Base-by-base conservation (phyloP, 1,140 invertebrate species). In the Ptiloglossa arizonensis region DNA sequence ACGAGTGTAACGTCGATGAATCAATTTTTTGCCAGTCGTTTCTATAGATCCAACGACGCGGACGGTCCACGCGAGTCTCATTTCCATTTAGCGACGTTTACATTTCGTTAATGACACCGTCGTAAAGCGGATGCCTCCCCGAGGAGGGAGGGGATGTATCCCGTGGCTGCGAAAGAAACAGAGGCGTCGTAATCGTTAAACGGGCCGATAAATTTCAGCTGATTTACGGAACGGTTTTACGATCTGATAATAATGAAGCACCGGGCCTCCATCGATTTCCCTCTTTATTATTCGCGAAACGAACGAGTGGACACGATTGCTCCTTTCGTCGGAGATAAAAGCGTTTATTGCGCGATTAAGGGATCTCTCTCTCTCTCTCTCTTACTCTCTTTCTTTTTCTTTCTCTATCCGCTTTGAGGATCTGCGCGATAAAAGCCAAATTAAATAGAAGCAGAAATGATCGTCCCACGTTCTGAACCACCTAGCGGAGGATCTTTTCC, bases 181-280 rank as follows among this genome's bases (percentile, higher is more conserved):
- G 38, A 56, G 29, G 41, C 38, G 60, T 44, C 50, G 71, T 54
- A 64, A 74, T 74, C 71, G 62, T 60, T 52, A 64, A 74, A 56
- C 35, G 48, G 35, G 9, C n/a, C 60, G 27, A 74, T 64, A 74
- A 74, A 74, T 74, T 64, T 64, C 48, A 4, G 4, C 27, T 64
- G 50, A 66, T 64, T 74, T 64, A 64, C 22, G 50, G 13, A 24
- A 54, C 38, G 50, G 15, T 32, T 74, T 74, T 32, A 74, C 71
- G 48, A 64, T 64, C 32, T 35, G 71, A 64, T 74, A 66, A 74
- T 74, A 74, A 74, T n/a, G 71, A 74, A 74, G 46, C 35, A 54
- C 50, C 44, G 57, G n/a, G n/a, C n/a, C 24, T 41, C 17, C 29
- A 74, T 64, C 60, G 50, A 74, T 64, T 41, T 41, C 41, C 9